Evolutionary conservation across 2,888 invertebrate genomes (phyloP).

Genomic region (Eucera pruinosa): DNA sequence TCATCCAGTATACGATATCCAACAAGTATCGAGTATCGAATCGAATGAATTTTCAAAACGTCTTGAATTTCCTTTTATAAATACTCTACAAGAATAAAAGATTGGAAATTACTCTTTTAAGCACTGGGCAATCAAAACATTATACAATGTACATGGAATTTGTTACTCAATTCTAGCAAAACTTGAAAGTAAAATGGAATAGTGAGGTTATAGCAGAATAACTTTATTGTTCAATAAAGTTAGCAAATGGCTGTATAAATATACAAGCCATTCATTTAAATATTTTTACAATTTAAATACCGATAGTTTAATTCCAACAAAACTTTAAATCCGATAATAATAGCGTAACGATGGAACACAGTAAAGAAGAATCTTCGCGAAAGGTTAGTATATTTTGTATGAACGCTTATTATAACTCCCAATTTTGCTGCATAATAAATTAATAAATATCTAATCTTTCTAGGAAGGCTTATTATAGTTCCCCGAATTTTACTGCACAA

Average conservation of each 20-base stretch:
- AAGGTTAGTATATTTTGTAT: slow-evolving; percentile 29
- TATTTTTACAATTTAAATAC: no score
- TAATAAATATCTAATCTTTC: no score
- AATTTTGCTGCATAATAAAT: no score
- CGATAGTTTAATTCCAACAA: background rate
- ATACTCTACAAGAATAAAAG: no score
- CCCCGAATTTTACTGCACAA: no score
- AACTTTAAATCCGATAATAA: slow-evolving; percentile 1
- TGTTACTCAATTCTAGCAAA: background rate
- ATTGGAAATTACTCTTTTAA: no score
- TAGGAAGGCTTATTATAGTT: no score
- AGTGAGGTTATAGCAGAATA: background rate
- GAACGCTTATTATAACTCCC: no score
- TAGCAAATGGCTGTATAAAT: background rate
- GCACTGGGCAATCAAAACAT: background rate
- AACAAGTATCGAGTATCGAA: background rate
- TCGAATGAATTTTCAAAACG: background rate
- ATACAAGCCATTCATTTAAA: background rate
- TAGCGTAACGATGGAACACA: slow-evolving; percentile 23
- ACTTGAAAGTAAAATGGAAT: background rate
- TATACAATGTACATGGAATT: background rate
- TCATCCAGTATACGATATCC: no score
- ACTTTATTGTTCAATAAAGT: background rate
- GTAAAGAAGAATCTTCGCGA: slow-evolving; percentile 7
- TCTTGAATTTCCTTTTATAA: background rate